Percentiles rank a stretch among this genome's conserved stretches.
Conservation (phyloP, 2,888 invertebrate genomes). For the Xestia xanthographa region DNA sequence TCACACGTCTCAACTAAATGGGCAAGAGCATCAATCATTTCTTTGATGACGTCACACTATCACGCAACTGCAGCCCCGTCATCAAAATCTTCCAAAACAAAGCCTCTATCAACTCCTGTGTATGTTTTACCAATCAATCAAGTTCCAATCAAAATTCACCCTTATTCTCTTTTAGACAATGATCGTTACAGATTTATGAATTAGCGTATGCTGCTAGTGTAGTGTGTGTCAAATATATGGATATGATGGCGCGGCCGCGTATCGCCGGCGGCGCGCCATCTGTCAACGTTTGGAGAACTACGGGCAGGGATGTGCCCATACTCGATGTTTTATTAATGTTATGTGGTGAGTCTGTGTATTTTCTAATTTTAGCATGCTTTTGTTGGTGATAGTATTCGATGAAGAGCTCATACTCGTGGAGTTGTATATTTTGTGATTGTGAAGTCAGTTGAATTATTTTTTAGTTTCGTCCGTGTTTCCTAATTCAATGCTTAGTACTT, state of each 20-base stretch:
- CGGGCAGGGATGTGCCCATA: slow-evolving; percentile 47
- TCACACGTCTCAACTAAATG: background rate
- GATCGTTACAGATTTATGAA: slow-evolving; percentile 62
- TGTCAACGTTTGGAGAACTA: slow-evolving; percentile 77
- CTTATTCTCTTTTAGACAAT: slow-evolving; percentile 31
- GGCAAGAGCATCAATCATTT: background rate
- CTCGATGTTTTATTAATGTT: slow-evolving; percentile 43
- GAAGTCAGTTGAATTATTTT: background rate
- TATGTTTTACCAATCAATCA: slow-evolving; percentile 49
- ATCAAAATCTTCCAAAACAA: slow-evolving; percentile 16
- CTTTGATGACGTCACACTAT: background rate
- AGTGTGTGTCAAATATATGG: slow-evolving; percentile 72
- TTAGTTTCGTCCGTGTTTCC: background rate
- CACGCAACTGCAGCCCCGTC: background rate
- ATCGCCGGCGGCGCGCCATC: slow-evolving; percentile 78
- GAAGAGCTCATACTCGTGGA: background rate
- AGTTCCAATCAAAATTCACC: slow-evolving; percentile 40
- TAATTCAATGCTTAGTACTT: background rate
- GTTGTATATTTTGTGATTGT: background rate
- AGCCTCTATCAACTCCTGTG: slow-evolving; percentile 6
- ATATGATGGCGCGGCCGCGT: slow-evolving; percentile 58
- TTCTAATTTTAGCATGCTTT: background rate
- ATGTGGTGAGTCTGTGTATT: background rate
- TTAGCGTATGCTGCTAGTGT: slow-evolving; percentile 51
- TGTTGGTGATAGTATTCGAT: background rate